Evolutionary conservation across 2,797 vertebrate genomes (phyloP), one percentile per base, ranked within the genome.

Genomic region (Antrozous pallidus): DNA sequence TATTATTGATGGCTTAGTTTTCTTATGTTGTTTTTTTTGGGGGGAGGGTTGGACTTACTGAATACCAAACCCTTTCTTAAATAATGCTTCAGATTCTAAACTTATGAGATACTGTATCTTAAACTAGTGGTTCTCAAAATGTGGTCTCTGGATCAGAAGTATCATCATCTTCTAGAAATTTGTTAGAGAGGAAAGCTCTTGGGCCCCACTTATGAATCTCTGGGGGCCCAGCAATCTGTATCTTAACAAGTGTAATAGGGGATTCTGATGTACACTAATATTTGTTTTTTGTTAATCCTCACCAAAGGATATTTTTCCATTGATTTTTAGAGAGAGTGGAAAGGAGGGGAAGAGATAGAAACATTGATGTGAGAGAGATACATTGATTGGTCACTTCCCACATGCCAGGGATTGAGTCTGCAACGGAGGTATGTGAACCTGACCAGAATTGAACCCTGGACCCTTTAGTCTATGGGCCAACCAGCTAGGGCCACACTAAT

Each of bases 101-200:
- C 17, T 56, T 83, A 20, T 61, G 56, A 82, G 45, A 82, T 26
- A 71, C 45, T 58, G 1, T 78, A 18, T 88, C 49, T 92, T 93
- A 71, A 47, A 79, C 33, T 10, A 33, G 69, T 84, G 73, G 24
- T 84, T 93, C 54, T 88, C 61, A 96, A 84, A 77, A 83, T 84
- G 69, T 0, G 13, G 47, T 83, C 51, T 42, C 17, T 33, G 65
- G 49, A 65, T 42, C 14, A 56, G 33, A 79, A n/a, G 3, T 40
- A 87, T 75, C 77, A 65, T 56, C 33, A 70, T 77, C 17, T n/a
- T 51, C 31, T 88, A 92, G 88, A 28, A 95, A 73, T 75, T 74
- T 80, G 22, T 75, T 91, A 79, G 69, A 81, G 74, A 90, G 31
- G 17, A 24, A 22, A 45, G 69, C 83, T 89, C 73, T 17, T 3